These are phyloP conservation scores for Macrotus californicus DNA, from an alignment of 2,113 vertebrate species.

Conservation along the genomic window DNA sequence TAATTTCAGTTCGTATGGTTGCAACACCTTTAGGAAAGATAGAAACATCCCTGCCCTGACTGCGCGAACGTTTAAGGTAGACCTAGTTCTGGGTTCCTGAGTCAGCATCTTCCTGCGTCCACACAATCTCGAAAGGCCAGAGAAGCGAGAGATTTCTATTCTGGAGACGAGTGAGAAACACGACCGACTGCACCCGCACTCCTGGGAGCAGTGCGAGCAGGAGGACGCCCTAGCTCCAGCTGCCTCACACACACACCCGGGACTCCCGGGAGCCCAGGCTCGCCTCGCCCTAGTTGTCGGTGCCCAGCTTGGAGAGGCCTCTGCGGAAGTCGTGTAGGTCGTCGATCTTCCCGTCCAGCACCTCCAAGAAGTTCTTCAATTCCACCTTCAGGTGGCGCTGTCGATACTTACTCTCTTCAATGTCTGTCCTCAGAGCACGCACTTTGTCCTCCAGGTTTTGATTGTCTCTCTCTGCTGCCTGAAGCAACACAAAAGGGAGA, in stretches of 20 bases:
- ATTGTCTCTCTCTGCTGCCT: slow-evolving; percentile 91
- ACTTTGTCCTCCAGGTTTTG: slow-evolving; percentile 89
- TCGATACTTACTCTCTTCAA: slow-evolving; percentile 88
- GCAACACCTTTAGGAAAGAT: slow-evolving; percentile 85
- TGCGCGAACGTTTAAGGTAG: slow-evolving; percentile 74
- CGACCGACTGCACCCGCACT: slow-evolving; percentile 66
- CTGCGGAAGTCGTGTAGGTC: slow-evolving; percentile 95
- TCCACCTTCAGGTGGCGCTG: slow-evolving; percentile 92
- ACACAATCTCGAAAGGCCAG: slow-evolving; percentile 60
- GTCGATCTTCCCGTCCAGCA: slow-evolving; percentile 95
- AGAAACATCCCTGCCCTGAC: slow-evolving; percentile 78
- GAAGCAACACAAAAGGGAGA: slow-evolving; percentile 42
- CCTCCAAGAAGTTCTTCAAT: slow-evolving; percentile 93
- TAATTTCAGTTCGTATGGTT: slow-evolving; percentile 73
- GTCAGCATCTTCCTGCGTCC: slow-evolving; percentile 76
- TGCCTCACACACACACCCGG: slow-evolving; percentile 73
- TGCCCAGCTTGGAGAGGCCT: slow-evolving; percentile 91
- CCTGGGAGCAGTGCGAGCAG: slow-evolving; percentile 75
- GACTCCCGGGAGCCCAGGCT: slow-evolving; percentile 58
- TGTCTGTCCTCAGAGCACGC: slow-evolving; percentile 84
- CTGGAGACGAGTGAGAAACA: slow-evolving; percentile 68
- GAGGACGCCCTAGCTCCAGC: slow-evolving; percentile 69
- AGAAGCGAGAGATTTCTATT: slow-evolving; percentile 66
- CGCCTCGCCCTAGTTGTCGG: slow-evolving; percentile 85
- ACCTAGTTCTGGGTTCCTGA: slow-evolving; percentile 80